Conservation (phyloP, 1,140 invertebrate genomes). For the Drosophila bocki region DNA sequence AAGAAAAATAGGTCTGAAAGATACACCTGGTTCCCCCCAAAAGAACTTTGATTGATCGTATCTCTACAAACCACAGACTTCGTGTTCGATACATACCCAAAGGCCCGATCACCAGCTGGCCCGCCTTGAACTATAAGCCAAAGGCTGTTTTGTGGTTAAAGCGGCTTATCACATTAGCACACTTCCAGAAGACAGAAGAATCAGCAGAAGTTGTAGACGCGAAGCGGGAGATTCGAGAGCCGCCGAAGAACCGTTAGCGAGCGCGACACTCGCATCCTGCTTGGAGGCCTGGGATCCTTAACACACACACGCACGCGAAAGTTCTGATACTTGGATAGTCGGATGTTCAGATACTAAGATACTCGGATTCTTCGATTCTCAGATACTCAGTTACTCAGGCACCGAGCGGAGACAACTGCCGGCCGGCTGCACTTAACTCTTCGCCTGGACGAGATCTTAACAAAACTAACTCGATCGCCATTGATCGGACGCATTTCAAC, state of each 20-base stretch:
- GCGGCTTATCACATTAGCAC: conserved; percentile 63
- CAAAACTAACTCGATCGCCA: conserved; percentile 83
- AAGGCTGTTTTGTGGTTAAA: conserved; percentile 46
- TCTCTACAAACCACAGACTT: conserved; percentile 21
- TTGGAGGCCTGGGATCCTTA: conserved; percentile 31
- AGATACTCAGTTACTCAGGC: conserved; percentile 5
- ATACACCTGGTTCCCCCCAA: conserved; percentile 6
- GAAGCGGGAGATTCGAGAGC: conserved; percentile 21
- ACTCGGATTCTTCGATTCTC: background rate
- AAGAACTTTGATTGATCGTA: conserved; percentile 38
- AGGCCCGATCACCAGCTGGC: conserved; percentile 21
- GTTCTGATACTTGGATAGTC: conserved; percentile 8
- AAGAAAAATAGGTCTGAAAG: background rate
- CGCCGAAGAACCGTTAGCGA: conserved; percentile 52
- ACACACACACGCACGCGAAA: conserved; percentile 13
- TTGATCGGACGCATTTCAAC: conserved; percentile 83
- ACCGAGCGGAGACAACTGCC: conserved; percentile 22
- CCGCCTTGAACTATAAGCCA: conserved; percentile 35
- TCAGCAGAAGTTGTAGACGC: conserved; percentile 6
- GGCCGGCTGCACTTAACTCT: conserved; percentile 67
- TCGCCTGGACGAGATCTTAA: conserved; percentile 81
- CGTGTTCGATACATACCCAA: conserved; percentile 41
- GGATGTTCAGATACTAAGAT: conserved; percentile 1
- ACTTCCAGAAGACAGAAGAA: conserved; percentile 34
- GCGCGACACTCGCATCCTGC: conserved; percentile 54